Base-by-base conservation (phyloP, 2,797 vertebrate genomes). In the Danio choprae region DNA sequence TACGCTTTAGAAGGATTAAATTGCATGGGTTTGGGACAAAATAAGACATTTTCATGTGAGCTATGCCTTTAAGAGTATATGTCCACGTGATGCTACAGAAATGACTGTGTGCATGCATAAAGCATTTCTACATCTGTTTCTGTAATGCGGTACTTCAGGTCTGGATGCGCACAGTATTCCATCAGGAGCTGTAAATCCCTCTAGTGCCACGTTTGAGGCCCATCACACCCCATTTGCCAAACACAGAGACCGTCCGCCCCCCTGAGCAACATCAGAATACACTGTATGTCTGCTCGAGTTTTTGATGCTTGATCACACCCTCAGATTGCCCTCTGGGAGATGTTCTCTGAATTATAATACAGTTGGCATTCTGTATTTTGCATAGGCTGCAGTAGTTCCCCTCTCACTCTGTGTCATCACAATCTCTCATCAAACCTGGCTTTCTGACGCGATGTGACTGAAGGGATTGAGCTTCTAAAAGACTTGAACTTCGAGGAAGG, bases 391-490 rank as follows among this genome's bases (percentile, higher is more conserved):
- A 22, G 60, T 67, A 67, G 70, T 81, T 74, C 38, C 41, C 44
- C n/a, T 60, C 15, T 70, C 20, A 18, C 41, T 79, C 69, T 73
- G 58, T 71, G 29, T 29, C 69, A 74, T 41, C 41, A 67, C 62
- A 0, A 74, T 74, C 51, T 58, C 62, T 51, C 51, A 56, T 74
- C 41, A 79, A 9, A 40, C 16, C 8, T 41, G 56, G 29, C 5
- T 18, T 58, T 77, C 43, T 4, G 46, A 44, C 13, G 72, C 58
- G 56, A 46, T 56, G 77, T 73, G 69, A 73, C 50, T 38, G 38
- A 64, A 44, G 36, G 87, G 88, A 89, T 89, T 89, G 86, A 90
- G 90, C 89, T 88, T 87, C 85, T 90, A n/a, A 80, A 76, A 85
- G 86, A 85, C 79, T 86, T 90, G 89, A 83, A 87, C 50, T 58